Conservation (phyloP, 2,797 vertebrate genomes). For the Trachops cirrhosus region DNA sequence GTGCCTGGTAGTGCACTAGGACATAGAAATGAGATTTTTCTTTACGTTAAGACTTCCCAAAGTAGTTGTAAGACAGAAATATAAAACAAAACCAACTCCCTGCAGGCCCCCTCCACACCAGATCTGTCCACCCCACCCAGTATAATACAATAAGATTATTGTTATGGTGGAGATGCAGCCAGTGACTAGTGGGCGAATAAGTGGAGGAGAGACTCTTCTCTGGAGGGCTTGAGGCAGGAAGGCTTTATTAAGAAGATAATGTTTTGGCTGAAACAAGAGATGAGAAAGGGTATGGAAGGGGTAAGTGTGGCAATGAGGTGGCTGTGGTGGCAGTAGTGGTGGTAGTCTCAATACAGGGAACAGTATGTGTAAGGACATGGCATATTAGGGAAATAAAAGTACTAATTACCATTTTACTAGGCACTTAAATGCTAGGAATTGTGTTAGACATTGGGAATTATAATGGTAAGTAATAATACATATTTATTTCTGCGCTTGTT, state of each 20-base stretch:
- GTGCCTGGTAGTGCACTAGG: not conserved
- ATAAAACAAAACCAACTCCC: not conserved
- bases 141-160: not conserved
- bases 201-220: not conserved
- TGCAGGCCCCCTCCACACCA: not conserved
- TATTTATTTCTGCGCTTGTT: not conserved
- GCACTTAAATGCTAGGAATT: not conserved
- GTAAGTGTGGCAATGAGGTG: not conserved
- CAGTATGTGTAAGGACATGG: not conserved
- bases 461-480: not conserved
- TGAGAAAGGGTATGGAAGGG: not conserved
- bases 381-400: not conserved
- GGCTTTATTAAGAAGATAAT: not conserved
- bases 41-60: constrained; percentile 23
- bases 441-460: not conserved
- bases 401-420: not conserved
- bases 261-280: not conserved
- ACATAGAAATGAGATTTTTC: constrained; percentile 20
- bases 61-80: not conserved
- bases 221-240: not conserved
- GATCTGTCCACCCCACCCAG: too few species aligned
- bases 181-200: not conserved
- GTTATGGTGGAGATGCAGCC: not conserved
- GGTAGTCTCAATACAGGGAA: not conserved
- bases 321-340: not conserved